Percentiles rank a stretch among this genome's conserved stretches.
Evolutionary conservation across 1,140 invertebrate genomes (phyloP).

Genomic region (Metopolophium dirhodum): DNA sequence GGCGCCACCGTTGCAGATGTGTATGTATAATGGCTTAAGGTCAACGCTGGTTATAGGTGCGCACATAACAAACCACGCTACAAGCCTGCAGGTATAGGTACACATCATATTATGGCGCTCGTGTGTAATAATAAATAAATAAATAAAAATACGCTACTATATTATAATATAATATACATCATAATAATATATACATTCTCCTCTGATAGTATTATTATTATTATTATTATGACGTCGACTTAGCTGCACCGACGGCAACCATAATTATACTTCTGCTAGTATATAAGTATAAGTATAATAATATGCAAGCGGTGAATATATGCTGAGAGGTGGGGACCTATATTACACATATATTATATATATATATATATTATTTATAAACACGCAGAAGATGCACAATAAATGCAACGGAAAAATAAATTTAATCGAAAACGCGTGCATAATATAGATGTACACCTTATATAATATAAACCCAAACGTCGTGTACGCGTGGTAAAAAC

Average conservation of each 20-base stretch:
- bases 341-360: too few species aligned
- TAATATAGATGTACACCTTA: background rate
- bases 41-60: background rate
- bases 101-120: background rate
- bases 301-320: background rate
- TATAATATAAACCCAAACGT: background rate
- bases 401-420: slow-evolving; percentile 6
- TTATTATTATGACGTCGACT: background rate
- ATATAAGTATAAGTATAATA: background rate
- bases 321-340: background rate
- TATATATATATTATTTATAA: background rate
- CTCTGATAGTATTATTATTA: background rate
- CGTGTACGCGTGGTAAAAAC: slow-evolving; percentile 8
- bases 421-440: background rate
- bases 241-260: background rate
- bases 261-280: background rate
- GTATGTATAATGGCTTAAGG: background rate
- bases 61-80: background rate
- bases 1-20: background rate
- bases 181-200: background rate
- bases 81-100: background rate
- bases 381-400: background rate
- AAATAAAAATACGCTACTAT: slow-evolving; percentile 6
- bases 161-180: background rate
- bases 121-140: background rate